A percentile compares a stretch with the other conserved stretches of the same genome.
Conservation (phyloP, 2,113 vertebrate species). For the Rhynchopsitta pachyrhyncha region DNA sequence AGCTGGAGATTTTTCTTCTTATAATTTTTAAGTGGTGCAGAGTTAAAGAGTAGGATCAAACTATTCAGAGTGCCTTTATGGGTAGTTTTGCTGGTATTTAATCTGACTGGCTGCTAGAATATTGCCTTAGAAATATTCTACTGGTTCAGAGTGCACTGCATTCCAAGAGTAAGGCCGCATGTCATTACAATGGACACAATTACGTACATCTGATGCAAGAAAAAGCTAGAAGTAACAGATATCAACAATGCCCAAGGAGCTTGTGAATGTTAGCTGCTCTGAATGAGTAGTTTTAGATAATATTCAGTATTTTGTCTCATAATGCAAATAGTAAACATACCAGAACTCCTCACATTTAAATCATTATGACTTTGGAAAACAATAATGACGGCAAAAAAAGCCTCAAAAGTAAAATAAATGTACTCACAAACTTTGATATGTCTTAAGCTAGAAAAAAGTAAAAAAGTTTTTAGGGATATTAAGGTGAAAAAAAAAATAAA, state of each 20-base stretch:
- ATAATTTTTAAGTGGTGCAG: background rate
- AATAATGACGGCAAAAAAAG: background rate
- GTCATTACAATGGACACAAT: background rate
- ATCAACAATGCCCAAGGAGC: background rate
- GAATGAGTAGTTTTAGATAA: background rate
- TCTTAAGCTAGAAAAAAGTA: background rate
- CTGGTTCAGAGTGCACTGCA: background rate
- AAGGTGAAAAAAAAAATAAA: background rate
- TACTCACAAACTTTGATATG: background rate
- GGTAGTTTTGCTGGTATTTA: background rate
- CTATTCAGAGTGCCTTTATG: background rate
- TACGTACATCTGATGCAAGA: background rate
- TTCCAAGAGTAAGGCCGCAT: background rate
- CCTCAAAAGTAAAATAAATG: background rate
- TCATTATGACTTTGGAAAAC: background rate
- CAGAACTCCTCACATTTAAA: background rate
- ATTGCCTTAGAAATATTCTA: background rate
- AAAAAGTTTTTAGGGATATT: background rate
- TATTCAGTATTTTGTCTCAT: background rate
- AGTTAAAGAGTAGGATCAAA: background rate
- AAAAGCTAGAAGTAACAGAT: background rate
- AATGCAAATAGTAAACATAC: background rate
- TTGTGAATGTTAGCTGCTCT: background rate
- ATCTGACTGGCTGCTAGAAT: background rate
- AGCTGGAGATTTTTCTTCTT: background rate